Percentiles rank a stretch among this genome's conserved stretches.
These are phyloP conservation scores for Nycteola revayana DNA, from an alignment of 2,888 invertebrate species.

Conservation along the genomic window DNA sequence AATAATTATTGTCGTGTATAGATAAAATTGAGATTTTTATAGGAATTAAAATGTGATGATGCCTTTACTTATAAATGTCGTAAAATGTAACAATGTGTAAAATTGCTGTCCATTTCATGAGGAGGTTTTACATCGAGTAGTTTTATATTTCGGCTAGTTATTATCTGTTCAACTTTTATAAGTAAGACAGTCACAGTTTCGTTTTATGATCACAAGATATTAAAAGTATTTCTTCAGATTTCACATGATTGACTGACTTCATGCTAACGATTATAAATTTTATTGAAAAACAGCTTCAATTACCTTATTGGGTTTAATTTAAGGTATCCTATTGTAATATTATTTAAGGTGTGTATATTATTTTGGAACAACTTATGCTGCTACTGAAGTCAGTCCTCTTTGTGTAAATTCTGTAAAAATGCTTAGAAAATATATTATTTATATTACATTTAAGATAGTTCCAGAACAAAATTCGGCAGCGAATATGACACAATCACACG, in stretches of 20 bases:
- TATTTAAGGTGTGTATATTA: too few species aligned
- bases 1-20: slow-evolving; percentile 36
- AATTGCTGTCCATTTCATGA: slow-evolving; percentile 14
- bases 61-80: slow-evolving; percentile 34
- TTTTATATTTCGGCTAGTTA: slow-evolving; percentile 6
- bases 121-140: slow-evolving; percentile 1
- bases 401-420: neutral
- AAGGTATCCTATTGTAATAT: too few species aligned
- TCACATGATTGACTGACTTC: neutral
- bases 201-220: slow-evolving; percentile 19
- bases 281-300: too few species aligned
- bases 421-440: slow-evolving; percentile 10
- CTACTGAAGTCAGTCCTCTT: too few species aligned
- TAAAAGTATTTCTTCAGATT: too few species aligned
- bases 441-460: slow-evolving; percentile 19
- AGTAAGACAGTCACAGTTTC: slow-evolving; percentile 21
- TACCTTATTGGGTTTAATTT: too few species aligned
- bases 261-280: too few species aligned
- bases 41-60: slow-evolving; percentile 17
- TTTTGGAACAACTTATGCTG: too few species aligned
- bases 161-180: slow-evolving; percentile 24
- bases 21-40: slow-evolving; percentile 31
- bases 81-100: slow-evolving; percentile 14
- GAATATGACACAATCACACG: slow-evolving; percentile 22
- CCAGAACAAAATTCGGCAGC: slow-evolving; percentile 23